Evolutionary conservation across 2,113 vertebrate genomes (phyloP).

Genomic region (Apistogramma diplotaenia): DNA sequence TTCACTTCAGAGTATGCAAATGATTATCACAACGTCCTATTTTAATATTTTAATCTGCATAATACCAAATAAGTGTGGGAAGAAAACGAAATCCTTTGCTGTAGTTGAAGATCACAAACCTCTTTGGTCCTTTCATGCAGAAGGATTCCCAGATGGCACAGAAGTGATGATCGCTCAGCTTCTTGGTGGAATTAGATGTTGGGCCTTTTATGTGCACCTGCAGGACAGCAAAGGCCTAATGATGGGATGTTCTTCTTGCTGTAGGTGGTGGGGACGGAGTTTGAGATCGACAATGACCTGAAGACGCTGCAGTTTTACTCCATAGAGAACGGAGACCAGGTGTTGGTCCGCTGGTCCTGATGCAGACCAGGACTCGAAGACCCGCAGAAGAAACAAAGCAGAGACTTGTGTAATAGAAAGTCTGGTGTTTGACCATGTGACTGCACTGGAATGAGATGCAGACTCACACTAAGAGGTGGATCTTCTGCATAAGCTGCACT

Average conservation of each 20-base stretch:
- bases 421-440: not conserved
- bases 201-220: not conserved
- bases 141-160: too few relatives aligned
- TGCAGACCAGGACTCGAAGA: not conserved
- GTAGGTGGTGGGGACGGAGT: conserved; percentile 86
- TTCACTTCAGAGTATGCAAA: too few relatives aligned
- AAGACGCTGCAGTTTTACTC: conserved; percentile 90
- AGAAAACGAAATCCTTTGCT: too few relatives aligned
- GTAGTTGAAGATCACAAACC: too few relatives aligned
- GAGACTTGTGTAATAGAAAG: not conserved
- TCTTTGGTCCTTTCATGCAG: too few relatives aligned
- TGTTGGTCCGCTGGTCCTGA: conserved; percentile 89
- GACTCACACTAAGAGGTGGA: not conserved
- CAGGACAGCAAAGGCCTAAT: not conserved
- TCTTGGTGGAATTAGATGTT: too few relatives aligned
- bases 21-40: too few relatives aligned
- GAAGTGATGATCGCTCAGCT: not conserved
- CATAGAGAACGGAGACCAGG: conserved; percentile 87
- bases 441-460: not conserved
- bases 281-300: conserved; percentile 87
- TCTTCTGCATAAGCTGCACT: not conserved
- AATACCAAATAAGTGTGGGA: too few relatives aligned
- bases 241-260: not conserved
- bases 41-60: too few relatives aligned
- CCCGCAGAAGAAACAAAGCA: not conserved